Evolutionary conservation across 1,140 invertebrate genomes (phyloP), one percentile per base, ranked within the genome.

Genomic region (Listronotus bonariensis): DNA sequence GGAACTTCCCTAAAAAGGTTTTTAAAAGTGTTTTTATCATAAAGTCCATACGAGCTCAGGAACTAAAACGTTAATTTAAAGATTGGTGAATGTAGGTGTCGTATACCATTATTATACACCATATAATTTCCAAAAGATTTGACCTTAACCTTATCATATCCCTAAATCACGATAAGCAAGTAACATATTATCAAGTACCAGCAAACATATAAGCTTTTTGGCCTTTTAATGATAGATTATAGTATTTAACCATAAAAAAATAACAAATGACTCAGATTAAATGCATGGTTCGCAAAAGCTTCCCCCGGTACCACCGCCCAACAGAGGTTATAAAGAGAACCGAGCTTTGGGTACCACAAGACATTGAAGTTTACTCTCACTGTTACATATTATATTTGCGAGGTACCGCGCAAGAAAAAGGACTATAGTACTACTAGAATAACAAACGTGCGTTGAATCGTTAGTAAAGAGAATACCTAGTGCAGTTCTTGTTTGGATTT

Each of bases 301-400:
- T 64, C 61, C 61, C 61, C 54, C 61, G 34, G 49, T 43, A 36
- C 36, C 32, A n/a, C 49, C 59, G 59, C 59, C 59, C 59, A 26
- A 38, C 61, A 32, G 52, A 62, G 59, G 59, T 62, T 62, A 62
- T 62, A 62, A 62, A 62, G 52, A 63, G 60, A 45, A 63, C 60
- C 60, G 51, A 36, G 18, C 43, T 55, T 36, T 18, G 52, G n/a
- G 26, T 34, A 17, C 53, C 53, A 26, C 52, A 64, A 64, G 61
- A 64, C 52, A 64, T 64, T 64, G 52, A 64, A 64, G 52, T 64
- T 20, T 31, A 43, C 32, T 48, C 52, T 55, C 53, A 53, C 61
- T 56, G 61, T 64, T 63, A 63, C 41, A 63, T 54, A 45, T 63
- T 46, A 32, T 15, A 46, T 49, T 17, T 31, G 34, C 46, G 17